Evolutionary conservation across 1,140 invertebrate genomes (phyloP).

Genomic region (Colletes latitarsis): DNA sequence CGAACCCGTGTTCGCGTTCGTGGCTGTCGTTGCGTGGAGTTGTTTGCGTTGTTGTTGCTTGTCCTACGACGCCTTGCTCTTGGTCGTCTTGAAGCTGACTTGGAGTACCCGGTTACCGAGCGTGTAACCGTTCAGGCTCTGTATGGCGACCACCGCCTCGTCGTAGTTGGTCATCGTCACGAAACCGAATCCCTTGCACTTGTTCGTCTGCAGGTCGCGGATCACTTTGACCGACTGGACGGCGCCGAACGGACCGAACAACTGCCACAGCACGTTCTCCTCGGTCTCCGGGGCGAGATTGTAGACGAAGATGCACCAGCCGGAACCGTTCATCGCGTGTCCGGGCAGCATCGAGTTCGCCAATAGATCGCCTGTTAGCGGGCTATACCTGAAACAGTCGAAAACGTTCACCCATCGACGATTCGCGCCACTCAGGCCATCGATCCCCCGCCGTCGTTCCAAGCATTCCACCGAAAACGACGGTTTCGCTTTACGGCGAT

Average conservation of each 20-base stretch:
- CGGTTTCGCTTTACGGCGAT: no score
- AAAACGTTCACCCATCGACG: background rate
- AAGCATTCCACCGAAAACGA: no score
- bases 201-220: conserved; percentile 98
- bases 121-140: conserved; percentile 98
- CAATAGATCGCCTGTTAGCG: conserved; percentile 94
- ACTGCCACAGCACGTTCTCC: conserved; percentile 98
- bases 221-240: conserved; percentile 99
- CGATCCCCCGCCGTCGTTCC: no score
- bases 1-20: background rate
- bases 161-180: conserved; percentile 99
- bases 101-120: conserved; percentile 98
- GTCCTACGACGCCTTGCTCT: conserved; percentile 92
- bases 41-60: conserved; percentile 45
- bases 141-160: conserved; percentile 98
- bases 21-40: no score
- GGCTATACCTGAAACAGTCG: conserved; percentile 91
- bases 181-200: conserved; percentile 99
- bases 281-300: conserved; percentile 99
- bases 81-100: conserved; percentile 98
- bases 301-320: conserved; percentile 99
- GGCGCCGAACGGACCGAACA: conserved; percentile 99
- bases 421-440: background rate
- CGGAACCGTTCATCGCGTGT: conserved; percentile 91
- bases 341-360: conserved; percentile 93